Percentiles rank a stretch among this genome's conserved stretches.
Conservation (phyloP, 2,113 vertebrate genomes). For the Pluvialis apricaria region DNA sequence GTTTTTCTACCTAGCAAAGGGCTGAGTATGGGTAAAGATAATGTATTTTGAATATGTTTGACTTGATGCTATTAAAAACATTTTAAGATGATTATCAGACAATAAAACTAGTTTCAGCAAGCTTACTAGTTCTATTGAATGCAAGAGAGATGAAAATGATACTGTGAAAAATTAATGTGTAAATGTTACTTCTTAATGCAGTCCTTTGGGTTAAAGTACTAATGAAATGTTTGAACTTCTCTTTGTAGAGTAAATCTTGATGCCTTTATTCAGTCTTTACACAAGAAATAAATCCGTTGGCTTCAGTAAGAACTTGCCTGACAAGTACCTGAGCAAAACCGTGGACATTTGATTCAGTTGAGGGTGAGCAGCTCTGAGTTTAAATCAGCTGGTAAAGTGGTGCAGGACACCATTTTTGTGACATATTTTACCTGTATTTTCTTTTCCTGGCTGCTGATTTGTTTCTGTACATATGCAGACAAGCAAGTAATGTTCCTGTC, state of each 20-base stretch:
- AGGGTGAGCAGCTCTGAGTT: neutral
- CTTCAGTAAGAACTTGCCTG: neutral
- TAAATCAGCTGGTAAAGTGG: neutral
- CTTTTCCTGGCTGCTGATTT: neutral
- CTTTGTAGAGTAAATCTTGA: neutral
- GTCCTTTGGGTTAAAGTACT: neutral
- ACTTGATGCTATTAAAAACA: neutral
- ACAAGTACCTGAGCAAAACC: neutral
- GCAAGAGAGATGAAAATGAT: neutral
- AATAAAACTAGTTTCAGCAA: neutral
- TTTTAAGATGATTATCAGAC: neutral
- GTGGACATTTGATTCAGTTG: neutral
- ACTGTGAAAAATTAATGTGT: neutral
- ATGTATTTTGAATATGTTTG: neutral
- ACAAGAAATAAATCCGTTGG: neutral
- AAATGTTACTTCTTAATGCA: neutral
- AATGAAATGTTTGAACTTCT: neutral
- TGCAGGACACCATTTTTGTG: neutral
- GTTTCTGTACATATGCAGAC: neutral
- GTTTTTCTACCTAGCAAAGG: neutral
- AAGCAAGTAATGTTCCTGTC: neutral
- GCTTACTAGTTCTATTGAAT: neutral
- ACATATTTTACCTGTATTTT: neutral
- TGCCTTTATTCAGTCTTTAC: neutral
- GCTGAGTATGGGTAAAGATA: neutral